phyloP scores from a whole-genome alignment of 2,113 vertebrate genomes.

The Chauna torquata region DNA sequence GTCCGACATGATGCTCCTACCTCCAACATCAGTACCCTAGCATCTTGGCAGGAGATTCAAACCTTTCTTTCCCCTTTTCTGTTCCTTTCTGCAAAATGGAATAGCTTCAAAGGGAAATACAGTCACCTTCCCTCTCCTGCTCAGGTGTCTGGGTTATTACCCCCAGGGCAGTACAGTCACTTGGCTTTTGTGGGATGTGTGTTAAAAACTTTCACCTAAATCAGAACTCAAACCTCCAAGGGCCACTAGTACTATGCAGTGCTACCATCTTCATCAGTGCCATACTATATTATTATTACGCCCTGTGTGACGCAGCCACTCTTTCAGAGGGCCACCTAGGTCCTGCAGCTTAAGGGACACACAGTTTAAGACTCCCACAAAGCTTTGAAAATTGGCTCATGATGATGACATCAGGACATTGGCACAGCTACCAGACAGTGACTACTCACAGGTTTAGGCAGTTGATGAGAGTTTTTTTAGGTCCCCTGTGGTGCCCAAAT shows the following conservation, averaged over 20 bases:
- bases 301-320: neutral
- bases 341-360: neutral
- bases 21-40: neutral
- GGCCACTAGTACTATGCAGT: neutral
- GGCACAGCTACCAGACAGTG: neutral
- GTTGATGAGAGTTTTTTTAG: neutral
- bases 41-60: neutral
- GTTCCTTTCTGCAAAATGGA: neutral
- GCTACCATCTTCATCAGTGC: neutral
- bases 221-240: neutral
- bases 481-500: neutral
- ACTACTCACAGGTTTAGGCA: neutral
- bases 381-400: neutral
- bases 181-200: neutral
- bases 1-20: neutral
- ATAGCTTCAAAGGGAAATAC: neutral
- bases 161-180: neutral
- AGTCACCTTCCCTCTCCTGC: neutral
- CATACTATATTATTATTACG: rapidly evolving
- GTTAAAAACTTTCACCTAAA: neutral
- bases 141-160: neutral
- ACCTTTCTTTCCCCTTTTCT: neutral
- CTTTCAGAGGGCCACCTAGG: neutral
- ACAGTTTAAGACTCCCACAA: neutral
- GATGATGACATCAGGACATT: neutral